Evolutionary conservation across 2,113 vertebrate species (phyloP).

Genomic region (Junco hyemalis): DNA sequence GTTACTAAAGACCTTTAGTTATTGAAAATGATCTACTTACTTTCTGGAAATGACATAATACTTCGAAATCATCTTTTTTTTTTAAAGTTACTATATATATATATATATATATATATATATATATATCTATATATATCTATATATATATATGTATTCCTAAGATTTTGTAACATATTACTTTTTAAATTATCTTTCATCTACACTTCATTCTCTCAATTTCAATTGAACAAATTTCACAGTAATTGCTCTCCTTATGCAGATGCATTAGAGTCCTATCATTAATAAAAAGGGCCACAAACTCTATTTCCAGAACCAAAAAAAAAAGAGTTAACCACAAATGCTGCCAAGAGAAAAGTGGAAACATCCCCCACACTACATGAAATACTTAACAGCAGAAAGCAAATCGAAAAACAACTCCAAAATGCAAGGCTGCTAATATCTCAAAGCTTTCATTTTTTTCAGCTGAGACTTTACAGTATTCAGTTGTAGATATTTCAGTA

Average conservation of each 20-base stretch:
- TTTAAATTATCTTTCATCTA: not conserved
- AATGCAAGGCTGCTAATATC: not conserved
- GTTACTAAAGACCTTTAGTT: not conserved
- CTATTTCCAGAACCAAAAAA: not conserved
- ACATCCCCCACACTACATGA: not conserved
- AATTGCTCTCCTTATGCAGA: not conserved
- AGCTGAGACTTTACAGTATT: not conserved
- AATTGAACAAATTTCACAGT: not conserved
- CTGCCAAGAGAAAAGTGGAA: not conserved
- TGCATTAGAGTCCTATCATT: not conserved
- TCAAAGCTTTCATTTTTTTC: not conserved
- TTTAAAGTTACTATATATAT: not conserved
- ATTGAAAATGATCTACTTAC: not conserved
- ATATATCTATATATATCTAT: not conserved
- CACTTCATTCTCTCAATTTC: not conserved
- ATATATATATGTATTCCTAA: not conserved
- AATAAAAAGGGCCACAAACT: not conserved
- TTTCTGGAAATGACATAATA: not conserved
- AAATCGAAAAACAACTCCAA: not conserved
- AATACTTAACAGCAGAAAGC: not conserved
- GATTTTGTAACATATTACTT: not conserved
- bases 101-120: not conserved
- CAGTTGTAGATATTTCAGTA: not conserved
- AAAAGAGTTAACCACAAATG: not conserved
- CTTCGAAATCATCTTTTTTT: not conserved